Percentiles rank a stretch among this genome's conserved stretches.
phyloP scores from a whole-genome alignment of 2,797 vertebrate species.

The Sarcoramphus papa region DNA sequence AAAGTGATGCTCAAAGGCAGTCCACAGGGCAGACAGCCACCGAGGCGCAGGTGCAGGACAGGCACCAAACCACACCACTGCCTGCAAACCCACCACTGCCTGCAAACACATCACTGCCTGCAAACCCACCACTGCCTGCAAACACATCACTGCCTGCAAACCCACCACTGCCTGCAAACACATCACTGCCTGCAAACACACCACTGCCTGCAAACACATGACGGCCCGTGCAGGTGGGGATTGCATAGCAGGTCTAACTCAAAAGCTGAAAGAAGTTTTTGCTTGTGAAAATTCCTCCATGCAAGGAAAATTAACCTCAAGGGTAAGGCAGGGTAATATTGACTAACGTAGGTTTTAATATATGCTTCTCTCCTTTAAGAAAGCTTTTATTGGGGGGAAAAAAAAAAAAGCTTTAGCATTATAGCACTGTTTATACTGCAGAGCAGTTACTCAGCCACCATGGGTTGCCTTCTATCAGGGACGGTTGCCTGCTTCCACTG shows the following conservation, averaged over 20 bases:
- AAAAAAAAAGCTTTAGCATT: not conserved
- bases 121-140: not conserved
- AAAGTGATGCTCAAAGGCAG: no score
- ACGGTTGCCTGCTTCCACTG: not conserved
- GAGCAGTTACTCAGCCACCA: not conserved
- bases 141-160: no score
- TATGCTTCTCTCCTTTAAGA: not conserved
- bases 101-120: not conserved
- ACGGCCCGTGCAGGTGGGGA: not conserved
- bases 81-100: not conserved
- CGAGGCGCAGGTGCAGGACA: no score
- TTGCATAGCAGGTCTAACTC: fast-evolving
- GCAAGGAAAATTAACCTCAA: not conserved
- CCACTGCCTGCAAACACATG: not conserved
- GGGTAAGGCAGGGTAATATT: no score
- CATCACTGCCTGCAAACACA: no score
- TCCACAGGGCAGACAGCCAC: not conserved
- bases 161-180: no score
- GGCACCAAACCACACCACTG: not conserved
- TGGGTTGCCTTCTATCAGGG: not conserved
- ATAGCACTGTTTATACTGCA: not conserved
- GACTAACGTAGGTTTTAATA: not conserved
- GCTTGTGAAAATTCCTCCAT: not conserved
- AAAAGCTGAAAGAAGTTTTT: not conserved
- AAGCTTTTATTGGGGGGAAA: not conserved